Conservation (phyloP, 2,797 vertebrate species). For the Diplodus puntazzo region DNA sequence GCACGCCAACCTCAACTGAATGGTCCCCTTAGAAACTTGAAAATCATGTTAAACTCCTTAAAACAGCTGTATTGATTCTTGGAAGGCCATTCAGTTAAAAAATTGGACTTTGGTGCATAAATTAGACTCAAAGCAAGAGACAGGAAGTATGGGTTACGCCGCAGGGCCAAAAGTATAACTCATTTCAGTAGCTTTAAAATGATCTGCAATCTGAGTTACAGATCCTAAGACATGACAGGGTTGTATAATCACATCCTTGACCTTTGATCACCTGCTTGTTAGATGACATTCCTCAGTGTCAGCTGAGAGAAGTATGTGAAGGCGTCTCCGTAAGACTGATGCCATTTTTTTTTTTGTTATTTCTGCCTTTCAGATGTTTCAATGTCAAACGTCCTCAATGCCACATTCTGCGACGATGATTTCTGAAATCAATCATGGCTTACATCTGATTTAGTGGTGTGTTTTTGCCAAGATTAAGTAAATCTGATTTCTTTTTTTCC, state of each 20-base stretch:
- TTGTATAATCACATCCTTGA: not conserved
- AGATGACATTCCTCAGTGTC: constrained; percentile 14
- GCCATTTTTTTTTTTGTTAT: not conserved
- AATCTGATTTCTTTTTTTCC: constrained; percentile 9
- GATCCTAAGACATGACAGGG: constrained; percentile 4
- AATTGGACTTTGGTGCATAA: constrained; percentile 11
- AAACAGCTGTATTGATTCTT: constrained; percentile 8
- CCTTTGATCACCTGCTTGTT: constrained; percentile 19
- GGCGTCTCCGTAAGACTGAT: not conserved
- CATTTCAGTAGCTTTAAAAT: constrained; percentile 27
- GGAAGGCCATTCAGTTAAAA: constrained; percentile 12
- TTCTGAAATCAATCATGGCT: constrained; percentile 41
- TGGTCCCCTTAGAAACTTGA: not conserved
- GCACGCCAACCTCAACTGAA: constrained; percentile 6
- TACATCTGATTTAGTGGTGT: constrained; percentile 17
- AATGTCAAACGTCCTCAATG: constrained; percentile 5
- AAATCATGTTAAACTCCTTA: constrained; percentile 3
- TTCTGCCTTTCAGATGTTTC: constrained; percentile 13
- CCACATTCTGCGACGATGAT: constrained; percentile 5
- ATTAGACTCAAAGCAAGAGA: constrained; percentile 26
- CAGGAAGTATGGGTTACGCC: not conserved
- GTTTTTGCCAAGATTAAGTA: constrained; percentile 24
- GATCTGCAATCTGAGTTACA: constrained; percentile 3
- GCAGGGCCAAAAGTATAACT: constrained; percentile 1
- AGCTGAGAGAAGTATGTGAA: not conserved